phyloP scores from a whole-genome alignment of 2,888 invertebrate species.

The Steinernema scapterisci region DNA sequence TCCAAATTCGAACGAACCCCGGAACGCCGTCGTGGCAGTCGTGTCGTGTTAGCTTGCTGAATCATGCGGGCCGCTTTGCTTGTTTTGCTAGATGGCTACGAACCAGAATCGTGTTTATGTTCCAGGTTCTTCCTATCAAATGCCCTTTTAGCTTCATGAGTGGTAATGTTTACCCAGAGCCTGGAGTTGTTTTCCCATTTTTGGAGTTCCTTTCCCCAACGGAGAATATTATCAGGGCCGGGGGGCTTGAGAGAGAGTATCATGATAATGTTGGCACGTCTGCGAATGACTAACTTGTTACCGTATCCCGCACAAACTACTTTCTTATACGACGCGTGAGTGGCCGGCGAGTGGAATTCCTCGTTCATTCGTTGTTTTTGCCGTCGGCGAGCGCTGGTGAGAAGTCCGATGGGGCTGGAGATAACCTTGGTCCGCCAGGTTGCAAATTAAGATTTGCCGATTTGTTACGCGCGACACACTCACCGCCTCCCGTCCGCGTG shows the following conservation, averaged over 20 bases:
- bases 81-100: neutral
- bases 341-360: neutral
- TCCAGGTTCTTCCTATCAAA: conserved; percentile 23
- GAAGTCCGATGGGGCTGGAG: neutral
- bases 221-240: neutral
- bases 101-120: conserved; percentile 16
- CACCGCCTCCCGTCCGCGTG: neutral
- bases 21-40: neutral
- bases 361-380: no score
- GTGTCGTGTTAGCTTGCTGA: neutral
- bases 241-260: neutral
- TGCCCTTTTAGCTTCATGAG: conserved; percentile 24
- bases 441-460: conserved; percentile 18
- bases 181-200: conserved; percentile 25
- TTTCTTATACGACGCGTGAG: neutral
- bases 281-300: conserved; percentile 1
- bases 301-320: neutral
- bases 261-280: conserved; percentile 18
- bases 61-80: conserved; percentile 13
- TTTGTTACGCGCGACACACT: conserved; percentile 10
- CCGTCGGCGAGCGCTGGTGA: no score
- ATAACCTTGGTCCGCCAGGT: conserved; percentile 26
- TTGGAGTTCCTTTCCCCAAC: neutral
- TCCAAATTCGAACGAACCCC: neutral
- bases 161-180: conserved; percentile 28